Conservation (phyloP, 2,888 invertebrate species). For the Nephrotoma flavescens region DNA sequence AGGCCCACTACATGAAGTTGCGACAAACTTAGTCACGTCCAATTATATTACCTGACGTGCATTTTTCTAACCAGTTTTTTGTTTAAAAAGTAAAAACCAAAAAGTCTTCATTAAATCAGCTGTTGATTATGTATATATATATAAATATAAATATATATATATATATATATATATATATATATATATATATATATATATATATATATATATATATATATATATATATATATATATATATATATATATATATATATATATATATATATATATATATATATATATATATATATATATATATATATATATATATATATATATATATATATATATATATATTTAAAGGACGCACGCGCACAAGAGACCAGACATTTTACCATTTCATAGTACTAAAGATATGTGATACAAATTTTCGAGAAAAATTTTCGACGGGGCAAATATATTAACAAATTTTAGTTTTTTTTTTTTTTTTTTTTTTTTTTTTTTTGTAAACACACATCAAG, state of each 20-base stretch:
- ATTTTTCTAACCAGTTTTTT: background rate
- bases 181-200: background rate
- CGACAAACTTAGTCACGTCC: background rate
- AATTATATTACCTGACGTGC: background rate
- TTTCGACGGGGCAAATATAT: background rate
- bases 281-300: background rate
- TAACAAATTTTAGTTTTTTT: background rate
- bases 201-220: background rate
- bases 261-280: background rate
- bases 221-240: background rate
- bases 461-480: background rate
- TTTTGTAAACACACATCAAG: background rate
- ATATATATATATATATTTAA: too few species aligned
- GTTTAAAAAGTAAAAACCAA: background rate
- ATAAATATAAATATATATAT: background rate
- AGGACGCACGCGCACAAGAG: background rate
- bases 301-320: background rate
- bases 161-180: background rate
- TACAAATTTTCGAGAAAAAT: background rate
- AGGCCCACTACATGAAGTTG: background rate
- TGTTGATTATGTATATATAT: background rate
- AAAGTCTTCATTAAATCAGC: background rate
- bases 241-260: background rate
- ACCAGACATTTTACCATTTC: background rate
- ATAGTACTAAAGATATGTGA: background rate